Evolutionary conservation across 2,797 vertebrate species (phyloP).

Genomic region (Pantherophis alleghaniensis): DNA sequence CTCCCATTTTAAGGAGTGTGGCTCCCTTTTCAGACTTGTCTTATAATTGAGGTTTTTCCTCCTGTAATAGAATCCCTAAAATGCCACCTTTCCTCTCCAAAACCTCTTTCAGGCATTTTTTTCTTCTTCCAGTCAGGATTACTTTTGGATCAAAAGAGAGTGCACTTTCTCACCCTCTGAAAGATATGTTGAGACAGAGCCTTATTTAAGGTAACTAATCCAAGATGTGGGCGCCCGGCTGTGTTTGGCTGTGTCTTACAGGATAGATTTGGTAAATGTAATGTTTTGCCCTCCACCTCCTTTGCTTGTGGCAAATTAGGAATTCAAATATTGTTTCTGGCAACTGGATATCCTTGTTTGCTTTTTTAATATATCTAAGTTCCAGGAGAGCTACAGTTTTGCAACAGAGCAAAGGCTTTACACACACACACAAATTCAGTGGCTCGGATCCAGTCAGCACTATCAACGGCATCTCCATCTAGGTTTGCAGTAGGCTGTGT

Average conservation of each 20-base stretch:
- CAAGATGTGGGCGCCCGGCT: background rate
- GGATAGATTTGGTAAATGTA: accelerated
- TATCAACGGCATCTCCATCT: background rate
- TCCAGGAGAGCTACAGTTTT: background rate
- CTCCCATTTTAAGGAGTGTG: background rate
- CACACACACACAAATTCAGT: background rate
- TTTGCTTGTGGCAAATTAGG: background rate
- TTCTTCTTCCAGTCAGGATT: background rate
- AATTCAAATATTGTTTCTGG: slow-evolving; percentile 1
- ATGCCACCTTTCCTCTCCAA: background rate
- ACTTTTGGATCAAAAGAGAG: background rate
- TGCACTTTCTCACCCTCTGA: background rate
- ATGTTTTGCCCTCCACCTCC: accelerated
- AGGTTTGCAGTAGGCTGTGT: background rate
- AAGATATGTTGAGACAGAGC: background rate
- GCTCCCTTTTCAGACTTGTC: background rate
- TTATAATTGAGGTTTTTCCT: background rate
- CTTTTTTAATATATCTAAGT: background rate
- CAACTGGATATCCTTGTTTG: slow-evolving; percentile 4
- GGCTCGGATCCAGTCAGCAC: background rate
- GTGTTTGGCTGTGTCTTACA: background rate
- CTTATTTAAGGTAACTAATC: background rate
- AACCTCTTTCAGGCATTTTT: background rate
- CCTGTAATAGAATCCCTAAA: background rate
- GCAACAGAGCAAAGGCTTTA: background rate